Evolutionary conservation across 2,797 vertebrate genomes (phyloP).

Genomic region (Oreochromis mossambicus): DNA sequence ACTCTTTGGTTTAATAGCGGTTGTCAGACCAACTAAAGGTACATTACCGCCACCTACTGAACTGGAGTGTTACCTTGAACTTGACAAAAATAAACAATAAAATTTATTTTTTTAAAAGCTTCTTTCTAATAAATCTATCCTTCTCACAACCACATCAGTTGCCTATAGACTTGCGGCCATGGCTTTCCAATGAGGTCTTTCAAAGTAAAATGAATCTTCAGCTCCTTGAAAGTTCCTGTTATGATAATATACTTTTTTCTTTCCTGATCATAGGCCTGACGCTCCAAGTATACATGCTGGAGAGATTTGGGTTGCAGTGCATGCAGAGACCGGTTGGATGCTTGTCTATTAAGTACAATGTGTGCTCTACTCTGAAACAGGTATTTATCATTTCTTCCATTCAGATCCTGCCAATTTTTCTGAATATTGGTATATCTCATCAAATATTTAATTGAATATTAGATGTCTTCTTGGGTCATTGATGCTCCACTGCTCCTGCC

Average conservation of each 20-base stretch:
- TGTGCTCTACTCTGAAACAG: background rate
- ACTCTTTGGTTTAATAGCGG: background rate
- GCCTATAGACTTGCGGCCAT: background rate
- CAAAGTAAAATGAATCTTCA: background rate
- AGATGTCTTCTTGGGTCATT: background rate
- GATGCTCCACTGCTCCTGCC: background rate
- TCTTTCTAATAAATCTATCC: background rate
- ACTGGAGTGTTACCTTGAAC: background rate
- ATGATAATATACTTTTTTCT: background rate
- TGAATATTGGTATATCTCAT: background rate
- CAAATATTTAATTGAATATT: background rate
- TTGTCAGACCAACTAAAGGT: background rate
- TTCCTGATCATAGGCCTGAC: fast-evolving
- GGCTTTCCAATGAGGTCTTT: background rate
- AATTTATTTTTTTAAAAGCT: background rate
- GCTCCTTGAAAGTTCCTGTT: background rate
- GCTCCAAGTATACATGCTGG: background rate
- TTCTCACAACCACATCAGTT: background rate
- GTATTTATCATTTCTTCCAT: background rate
- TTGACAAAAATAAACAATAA: background rate
- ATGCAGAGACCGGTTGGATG: background rate
- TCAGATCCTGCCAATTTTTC: fast-evolving
- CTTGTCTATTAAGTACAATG: background rate
- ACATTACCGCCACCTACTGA: background rate
- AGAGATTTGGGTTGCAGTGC: background rate